A percentile compares a stretch with the other conserved stretches of the same genome.
These are phyloP conservation scores for Leptopilina boulardi DNA, from an alignment of 1,140 invertebrate genomes.

Conservation along the genomic window DNA sequence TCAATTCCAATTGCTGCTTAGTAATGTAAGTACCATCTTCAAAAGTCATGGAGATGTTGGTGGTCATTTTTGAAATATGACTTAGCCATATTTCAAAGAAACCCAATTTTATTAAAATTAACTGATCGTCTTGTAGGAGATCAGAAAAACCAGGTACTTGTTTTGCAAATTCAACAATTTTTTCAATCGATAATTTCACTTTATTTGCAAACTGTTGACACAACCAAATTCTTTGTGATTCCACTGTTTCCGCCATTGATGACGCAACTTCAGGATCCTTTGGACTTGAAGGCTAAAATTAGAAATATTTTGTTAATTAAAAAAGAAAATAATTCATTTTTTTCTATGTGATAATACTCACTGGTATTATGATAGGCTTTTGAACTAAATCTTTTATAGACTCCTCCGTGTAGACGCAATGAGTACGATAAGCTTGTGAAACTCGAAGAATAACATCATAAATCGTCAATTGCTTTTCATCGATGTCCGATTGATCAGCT, in stretches of 20 bases:
- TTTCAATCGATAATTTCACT: constrained; percentile 90
- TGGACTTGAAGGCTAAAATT: constrained; percentile 72
- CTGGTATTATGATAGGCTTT: constrained; percentile 84
- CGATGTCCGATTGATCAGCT: constrained; percentile 75
- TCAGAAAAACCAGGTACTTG: constrained; percentile 91
- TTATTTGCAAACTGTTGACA: constrained; percentile 88
- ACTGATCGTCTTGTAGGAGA: constrained; percentile 93
- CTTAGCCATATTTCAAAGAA: constrained; percentile 98
- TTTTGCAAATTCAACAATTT: constrained; percentile 96
- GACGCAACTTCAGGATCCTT: constrained; percentile 79
- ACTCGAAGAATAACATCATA: constrained; percentile 93
- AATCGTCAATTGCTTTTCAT: constrained; percentile 80
- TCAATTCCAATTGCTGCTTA: constrained; percentile 90
- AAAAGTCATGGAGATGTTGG: constrained; percentile 90
- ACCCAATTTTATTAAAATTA: constrained; percentile 95
- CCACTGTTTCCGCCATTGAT: constrained; percentile 77
- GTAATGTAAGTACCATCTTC: constrained; percentile 93
- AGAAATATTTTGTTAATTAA: not conserved
- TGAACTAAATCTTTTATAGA: constrained; percentile 83
- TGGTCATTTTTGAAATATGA: constrained; percentile 89
- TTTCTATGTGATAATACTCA: constrained; percentile 68
- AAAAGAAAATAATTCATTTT: not conserved
- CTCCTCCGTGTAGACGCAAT: constrained; percentile 94
- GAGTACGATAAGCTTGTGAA: constrained; percentile 91
- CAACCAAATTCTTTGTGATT: constrained; percentile 83